Conservation (phyloP, 2,888 invertebrate genomes). For the Anoncus sp. region DNA sequence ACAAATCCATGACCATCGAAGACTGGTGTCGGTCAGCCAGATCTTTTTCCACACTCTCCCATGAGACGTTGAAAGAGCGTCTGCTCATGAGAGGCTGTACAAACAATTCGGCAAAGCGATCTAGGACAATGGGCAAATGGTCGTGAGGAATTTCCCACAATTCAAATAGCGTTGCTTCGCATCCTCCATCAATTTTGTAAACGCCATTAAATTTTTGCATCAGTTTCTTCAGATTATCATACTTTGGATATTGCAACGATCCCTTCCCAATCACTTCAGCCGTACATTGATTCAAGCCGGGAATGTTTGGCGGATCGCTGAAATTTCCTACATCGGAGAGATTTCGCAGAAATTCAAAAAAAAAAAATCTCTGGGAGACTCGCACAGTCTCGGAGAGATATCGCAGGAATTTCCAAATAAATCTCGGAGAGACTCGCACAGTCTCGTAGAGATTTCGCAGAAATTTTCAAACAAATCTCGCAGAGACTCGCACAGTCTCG, state of each 20-base stretch:
- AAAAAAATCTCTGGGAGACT: too few species aligned
- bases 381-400: too few species aligned
- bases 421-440: too few species aligned
- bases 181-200: background rate
- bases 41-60: background rate
- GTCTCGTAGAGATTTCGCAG: too few species aligned
- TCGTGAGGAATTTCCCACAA: background rate
- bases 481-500: too few species aligned
- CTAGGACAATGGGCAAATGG: background rate
- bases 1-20: too few species aligned
- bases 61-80: background rate
- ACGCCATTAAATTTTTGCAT: background rate
- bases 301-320: background rate
- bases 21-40: too few species aligned
- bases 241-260: constrained; percentile 1
- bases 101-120: constrained; percentile 10
- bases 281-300: background rate
- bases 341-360: too few species aligned
- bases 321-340: background rate
- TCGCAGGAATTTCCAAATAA: too few species aligned
- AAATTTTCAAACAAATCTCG: too few species aligned
- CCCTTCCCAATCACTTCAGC: background rate
- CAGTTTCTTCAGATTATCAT: background rate
- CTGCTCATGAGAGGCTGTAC: background rate
- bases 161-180: background rate